Evolutionary conservation across 2,113 vertebrate species (phyloP).

Genomic region (Caranx melampygus): DNA sequence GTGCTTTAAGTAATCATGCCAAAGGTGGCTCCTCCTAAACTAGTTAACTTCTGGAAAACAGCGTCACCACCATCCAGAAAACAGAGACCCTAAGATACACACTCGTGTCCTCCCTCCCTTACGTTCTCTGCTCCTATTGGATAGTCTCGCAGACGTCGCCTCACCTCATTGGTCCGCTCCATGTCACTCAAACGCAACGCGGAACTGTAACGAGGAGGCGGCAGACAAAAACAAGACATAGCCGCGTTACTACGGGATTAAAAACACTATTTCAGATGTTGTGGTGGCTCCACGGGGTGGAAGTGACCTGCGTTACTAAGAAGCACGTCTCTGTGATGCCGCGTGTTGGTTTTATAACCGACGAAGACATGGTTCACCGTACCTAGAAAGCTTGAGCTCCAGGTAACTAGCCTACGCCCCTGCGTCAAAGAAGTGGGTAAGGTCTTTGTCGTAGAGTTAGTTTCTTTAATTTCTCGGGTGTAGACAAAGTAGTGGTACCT

Average conservation of each 20-base stretch:
- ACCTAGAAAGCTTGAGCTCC: slow-evolving; percentile 35
- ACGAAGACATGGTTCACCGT: slow-evolving; percentile 18
- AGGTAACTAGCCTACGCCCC: slow-evolving; percentile 77
- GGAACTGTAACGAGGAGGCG: slow-evolving; percentile 79
- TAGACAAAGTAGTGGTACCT: accelerated
- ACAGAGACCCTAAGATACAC: slow-evolving; percentile 34
- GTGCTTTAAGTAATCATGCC: background rate
- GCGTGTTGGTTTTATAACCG: accelerated
- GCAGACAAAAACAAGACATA: slow-evolving; percentile 67
- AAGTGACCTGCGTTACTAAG: background rate
- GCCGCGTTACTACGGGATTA: slow-evolving; percentile 32
- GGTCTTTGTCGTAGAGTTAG: background rate
- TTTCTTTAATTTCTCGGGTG: background rate
- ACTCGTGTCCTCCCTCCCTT: slow-evolving; percentile 38
- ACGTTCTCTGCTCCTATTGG: slow-evolving; percentile 55
- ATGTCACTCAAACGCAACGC: slow-evolving; percentile 64
- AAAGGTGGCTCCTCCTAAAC: background rate
- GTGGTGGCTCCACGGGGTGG: slow-evolving; percentile 38
- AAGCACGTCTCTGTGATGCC: background rate
- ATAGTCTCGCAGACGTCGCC: accelerated
- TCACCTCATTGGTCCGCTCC: slow-evolving; percentile 53
- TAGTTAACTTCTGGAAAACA: slow-evolving; percentile 30
- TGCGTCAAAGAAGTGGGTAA: slow-evolving; percentile 57
- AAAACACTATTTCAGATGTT: slow-evolving; percentile 20
- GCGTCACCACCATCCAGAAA: slow-evolving; percentile 49